Conservation (phyloP, 2,888 invertebrate species). For the Resseliella maxima region DNA sequence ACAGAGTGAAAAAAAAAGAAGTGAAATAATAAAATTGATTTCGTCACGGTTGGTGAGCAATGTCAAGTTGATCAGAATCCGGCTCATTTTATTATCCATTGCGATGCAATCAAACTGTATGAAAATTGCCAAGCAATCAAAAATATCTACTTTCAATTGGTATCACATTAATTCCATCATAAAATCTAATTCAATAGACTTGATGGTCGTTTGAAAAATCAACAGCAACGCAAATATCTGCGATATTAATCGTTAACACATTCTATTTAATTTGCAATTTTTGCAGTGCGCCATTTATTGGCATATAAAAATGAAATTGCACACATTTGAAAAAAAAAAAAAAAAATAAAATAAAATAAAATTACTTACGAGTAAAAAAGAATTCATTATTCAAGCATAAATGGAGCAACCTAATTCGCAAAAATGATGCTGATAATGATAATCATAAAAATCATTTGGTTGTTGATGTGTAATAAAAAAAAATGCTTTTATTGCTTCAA, state of each 20-base stretch:
- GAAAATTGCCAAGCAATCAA: slow-evolving; percentile 14
- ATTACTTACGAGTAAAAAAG: no score
- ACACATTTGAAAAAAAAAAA: no score
- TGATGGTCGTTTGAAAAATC: background rate
- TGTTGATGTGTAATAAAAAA: background rate
- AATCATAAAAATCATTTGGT: background rate
- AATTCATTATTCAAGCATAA: no score
- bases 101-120: background rate
- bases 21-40: background rate
- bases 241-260: background rate
- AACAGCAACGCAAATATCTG: background rate
- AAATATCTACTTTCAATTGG: background rate
- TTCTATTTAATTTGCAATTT: background rate
- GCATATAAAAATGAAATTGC: no score
- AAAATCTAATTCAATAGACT: background rate
- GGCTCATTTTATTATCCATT: background rate
- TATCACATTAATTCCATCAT: background rate
- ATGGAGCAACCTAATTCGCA: background rate
- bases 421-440: slow-evolving; percentile 29
- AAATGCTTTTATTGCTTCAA: background rate
- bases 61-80: background rate
- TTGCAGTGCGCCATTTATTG: background rate
- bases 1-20: background rate
- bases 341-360: no score
- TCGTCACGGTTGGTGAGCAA: background rate